phyloP scores from a whole-genome alignment of 2,888 invertebrate genomes.

The Drosophila ustulata region DNA sequence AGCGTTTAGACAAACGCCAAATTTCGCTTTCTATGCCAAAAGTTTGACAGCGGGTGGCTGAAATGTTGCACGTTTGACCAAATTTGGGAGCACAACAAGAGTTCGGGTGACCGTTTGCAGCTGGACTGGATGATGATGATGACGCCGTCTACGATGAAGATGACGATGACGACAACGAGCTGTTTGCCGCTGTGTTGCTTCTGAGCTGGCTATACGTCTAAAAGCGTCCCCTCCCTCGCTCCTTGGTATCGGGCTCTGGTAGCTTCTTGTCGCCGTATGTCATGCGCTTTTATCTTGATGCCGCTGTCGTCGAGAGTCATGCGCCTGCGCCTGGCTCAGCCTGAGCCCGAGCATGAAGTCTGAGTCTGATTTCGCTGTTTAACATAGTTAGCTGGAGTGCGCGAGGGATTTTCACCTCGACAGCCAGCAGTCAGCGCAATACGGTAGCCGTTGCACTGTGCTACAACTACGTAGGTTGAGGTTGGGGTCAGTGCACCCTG shows the following conservation, averaged over 20 bases:
- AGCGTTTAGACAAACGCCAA: slow-evolving; percentile 34
- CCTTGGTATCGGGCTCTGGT: slow-evolving; percentile 66
- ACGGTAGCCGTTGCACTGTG: slow-evolving; percentile 66
- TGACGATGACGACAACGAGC: slow-evolving; percentile 58
- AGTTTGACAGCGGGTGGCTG: slow-evolving; percentile 77
- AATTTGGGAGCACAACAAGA: slow-evolving; percentile 64
- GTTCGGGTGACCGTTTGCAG: slow-evolving; percentile 53
- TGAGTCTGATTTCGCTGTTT: slow-evolving; percentile 73
- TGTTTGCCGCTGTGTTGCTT: slow-evolving; percentile 38
- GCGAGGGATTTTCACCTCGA: slow-evolving; percentile 64
- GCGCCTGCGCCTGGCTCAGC: slow-evolving; percentile 52
- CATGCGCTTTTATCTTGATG: slow-evolving; percentile 77
- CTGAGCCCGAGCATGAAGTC: slow-evolving; percentile 30
- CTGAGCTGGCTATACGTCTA: slow-evolving; percentile 30
- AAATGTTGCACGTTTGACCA: slow-evolving; percentile 79
- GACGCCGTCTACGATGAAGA: slow-evolving; percentile 51
- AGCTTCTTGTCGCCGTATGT: slow-evolving; percentile 79
- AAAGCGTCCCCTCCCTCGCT: slow-evolving; percentile 11
- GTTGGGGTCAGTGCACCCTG: slow-evolving; percentile 72
- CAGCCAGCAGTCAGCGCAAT: slow-evolving; percentile 19
- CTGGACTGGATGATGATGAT: slow-evolving; percentile 58
- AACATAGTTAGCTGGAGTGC: slow-evolving; percentile 69
- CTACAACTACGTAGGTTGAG: slow-evolving; percentile 72
- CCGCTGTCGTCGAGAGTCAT: slow-evolving; percentile 73
- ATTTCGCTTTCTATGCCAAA: slow-evolving; percentile 77